phyloP scores from a whole-genome alignment of 2,888 invertebrate genomes.

The Netelia melanura region DNA sequence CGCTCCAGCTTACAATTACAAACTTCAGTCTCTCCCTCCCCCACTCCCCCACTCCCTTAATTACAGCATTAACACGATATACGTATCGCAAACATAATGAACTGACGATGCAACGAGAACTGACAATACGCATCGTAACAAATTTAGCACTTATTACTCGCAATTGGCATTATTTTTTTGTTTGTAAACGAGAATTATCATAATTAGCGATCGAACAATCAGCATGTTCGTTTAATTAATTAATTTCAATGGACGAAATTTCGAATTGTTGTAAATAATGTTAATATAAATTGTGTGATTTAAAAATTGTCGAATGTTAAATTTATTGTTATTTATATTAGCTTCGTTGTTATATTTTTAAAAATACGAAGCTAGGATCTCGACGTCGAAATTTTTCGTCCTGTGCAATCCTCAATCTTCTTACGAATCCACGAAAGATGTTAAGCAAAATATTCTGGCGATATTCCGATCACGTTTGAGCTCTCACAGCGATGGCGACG shows the following conservation, averaged over 20 bases:
- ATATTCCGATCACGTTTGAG: conserved; percentile 59
- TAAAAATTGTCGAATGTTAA: too few relatives aligned
- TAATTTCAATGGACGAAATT: background rate
- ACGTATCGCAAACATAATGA: conserved; percentile 1
- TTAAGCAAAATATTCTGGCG: background rate
- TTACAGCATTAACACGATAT: conserved; percentile 10
- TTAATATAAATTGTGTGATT: background rate
- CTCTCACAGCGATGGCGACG: background rate
- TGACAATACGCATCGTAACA: conserved; percentile 30
- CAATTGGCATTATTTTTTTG: background rate
- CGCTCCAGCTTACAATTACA: conserved; percentile 26
- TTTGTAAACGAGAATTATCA: too few relatives aligned
- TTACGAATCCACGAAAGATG: too few relatives aligned
- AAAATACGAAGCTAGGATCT: too few relatives aligned
- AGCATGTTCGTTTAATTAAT: too few relatives aligned
- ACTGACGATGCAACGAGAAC: background rate
- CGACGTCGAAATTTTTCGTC: too few relatives aligned
- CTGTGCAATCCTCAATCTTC: too few relatives aligned
- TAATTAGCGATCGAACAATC: too few relatives aligned
- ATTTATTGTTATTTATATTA: too few relatives aligned
- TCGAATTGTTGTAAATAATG: background rate
- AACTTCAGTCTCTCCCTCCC: background rate
- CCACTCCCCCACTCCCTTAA: conserved; percentile 7
- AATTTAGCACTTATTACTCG: background rate
- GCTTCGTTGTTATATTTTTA: too few relatives aligned